Evolutionary conservation across 1,140 invertebrate species (phyloP), one percentile per base, ranked within the genome.

Genomic region (Drosophila pandora): DNA sequence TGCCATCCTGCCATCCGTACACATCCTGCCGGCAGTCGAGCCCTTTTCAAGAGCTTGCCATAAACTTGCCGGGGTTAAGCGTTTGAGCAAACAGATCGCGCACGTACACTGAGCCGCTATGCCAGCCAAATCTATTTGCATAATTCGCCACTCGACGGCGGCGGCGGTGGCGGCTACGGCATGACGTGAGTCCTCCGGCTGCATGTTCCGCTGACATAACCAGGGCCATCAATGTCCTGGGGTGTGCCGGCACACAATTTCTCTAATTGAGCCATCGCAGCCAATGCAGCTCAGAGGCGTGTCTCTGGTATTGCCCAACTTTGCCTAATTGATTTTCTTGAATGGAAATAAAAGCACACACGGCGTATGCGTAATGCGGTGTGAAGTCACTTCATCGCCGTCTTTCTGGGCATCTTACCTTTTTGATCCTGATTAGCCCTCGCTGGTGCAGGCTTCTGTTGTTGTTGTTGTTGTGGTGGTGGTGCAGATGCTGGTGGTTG

Each of bases 381-480:
- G 17, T 65, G 50, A 75, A 83, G 58, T 83, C 64, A 64, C 48
- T 74, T 37, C 45, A n/a, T 28, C 23, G 43, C 9, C 32, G 34
- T n/a, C 3, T 10, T 4, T 4, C 30, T 28, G 5, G 45, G 12
- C 21, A 8, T 37, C 79, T 75, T 45, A 88, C 83, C 83, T 88
- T 87, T 87, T 52, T 83, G 83, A 58, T 87, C 84, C 45, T 89
- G 79, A 58, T 73, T 74, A 70, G 83, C 58, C 60, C 67, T 67
- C 56, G 61, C 75, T 45, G 65, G 54, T 69, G 61, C 52, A 13
- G 64, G 67, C 52, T 69, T 57, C 52, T 70, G 67, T 57, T 23
- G 68, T 47, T 28, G 64, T 23, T 45, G 64, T 48, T 34, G 68
- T 21, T 21, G 50, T 37, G 10, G 30, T 6, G 8, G 3, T 32